A percentile compares a stretch with the other conserved stretches of the same genome.
These are phyloP conservation scores for Morpho helenor DNA, from an alignment of 2,888 invertebrate species.

Conservation along the genomic window DNA sequence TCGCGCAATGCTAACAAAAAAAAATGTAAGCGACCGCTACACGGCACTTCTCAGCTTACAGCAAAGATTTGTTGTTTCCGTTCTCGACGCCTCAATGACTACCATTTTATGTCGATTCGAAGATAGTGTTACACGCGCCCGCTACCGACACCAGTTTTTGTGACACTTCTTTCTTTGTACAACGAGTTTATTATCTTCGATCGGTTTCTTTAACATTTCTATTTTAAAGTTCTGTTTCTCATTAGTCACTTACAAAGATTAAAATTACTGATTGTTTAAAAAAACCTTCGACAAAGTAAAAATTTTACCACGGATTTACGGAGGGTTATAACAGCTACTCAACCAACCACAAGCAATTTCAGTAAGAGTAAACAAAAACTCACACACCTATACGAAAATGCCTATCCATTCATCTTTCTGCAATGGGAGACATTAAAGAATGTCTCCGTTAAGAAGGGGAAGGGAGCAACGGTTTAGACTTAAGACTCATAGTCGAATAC, in stretches of 20 bases:
- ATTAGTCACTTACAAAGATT: conserved; percentile 32
- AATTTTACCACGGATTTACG: conserved; percentile 61
- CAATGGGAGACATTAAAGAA: conserved; percentile 73
- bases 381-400: conserved; percentile 72
- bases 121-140: conserved; percentile 76
- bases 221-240: conserved; percentile 47
- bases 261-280: conserved; percentile 21
- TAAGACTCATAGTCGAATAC: conserved; percentile 59
- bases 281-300: conserved; percentile 1
- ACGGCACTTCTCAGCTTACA: conserved; percentile 59
- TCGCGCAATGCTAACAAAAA: conserved; percentile 54
- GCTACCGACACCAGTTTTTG: conserved; percentile 76
- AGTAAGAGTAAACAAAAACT: conserved; percentile 66
- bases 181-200: conserved; percentile 69
- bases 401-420: conserved; percentile 75
- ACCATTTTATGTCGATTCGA: conserved; percentile 76
- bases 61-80: conserved; percentile 74
- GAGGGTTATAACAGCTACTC: conserved; percentile 63
- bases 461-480: conserved; percentile 43
- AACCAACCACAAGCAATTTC: conserved; percentile 69
- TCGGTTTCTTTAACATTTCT: conserved; percentile 46
- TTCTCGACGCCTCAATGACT: conserved; percentile 73
- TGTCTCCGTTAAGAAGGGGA: conserved; percentile 72
- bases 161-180: conserved; percentile 68
- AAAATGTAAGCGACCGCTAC: conserved; percentile 65